These are phyloP conservation scores for Miltochrista miniata DNA, from an alignment of 2,888 invertebrate genomes.

Conservation along the genomic window DNA sequence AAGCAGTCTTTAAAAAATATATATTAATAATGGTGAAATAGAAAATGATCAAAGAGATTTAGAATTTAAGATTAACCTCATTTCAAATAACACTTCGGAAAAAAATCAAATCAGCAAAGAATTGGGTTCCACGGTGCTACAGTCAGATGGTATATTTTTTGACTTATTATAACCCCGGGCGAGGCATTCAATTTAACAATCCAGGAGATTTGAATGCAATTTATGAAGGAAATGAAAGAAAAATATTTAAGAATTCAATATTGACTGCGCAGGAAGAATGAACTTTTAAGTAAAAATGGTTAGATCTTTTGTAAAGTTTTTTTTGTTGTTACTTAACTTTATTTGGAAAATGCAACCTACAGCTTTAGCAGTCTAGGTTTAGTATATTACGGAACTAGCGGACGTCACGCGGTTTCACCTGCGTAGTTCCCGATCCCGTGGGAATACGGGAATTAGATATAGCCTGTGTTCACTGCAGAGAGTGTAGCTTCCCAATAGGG, in stretches of 20 bases:
- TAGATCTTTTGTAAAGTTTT: background rate
- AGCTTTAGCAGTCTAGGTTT: too few species aligned
- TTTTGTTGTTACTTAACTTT: too few species aligned
- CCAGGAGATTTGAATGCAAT: slow-evolving; percentile 1
- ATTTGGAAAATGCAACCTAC: too few species aligned
- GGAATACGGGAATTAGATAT: too few species aligned
- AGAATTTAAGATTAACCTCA: background rate
- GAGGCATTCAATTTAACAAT: background rate
- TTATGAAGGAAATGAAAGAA: slow-evolving; percentile 4
- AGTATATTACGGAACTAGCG: too few species aligned
- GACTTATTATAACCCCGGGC: background rate
- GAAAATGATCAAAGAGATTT: background rate
- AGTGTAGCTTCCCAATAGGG: too few species aligned
- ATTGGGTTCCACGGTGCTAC: background rate
- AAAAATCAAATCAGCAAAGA: background rate
- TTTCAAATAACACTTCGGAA: background rate
- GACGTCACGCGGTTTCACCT: too few species aligned
- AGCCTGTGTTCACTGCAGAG: too few species aligned
- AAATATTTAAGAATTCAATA: background rate
- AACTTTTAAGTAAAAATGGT: background rate
- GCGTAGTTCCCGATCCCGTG: too few species aligned
- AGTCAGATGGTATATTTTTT: background rate
- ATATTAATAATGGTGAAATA: background rate
- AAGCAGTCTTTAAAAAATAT: background rate
- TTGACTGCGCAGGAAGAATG: background rate